Percentiles rank a stretch among this genome's conserved stretches.
These are phyloP conservation scores for Steinernema scapterisci DNA, from an alignment of 2,888 invertebrate species.

Conservation along the genomic window DNA sequence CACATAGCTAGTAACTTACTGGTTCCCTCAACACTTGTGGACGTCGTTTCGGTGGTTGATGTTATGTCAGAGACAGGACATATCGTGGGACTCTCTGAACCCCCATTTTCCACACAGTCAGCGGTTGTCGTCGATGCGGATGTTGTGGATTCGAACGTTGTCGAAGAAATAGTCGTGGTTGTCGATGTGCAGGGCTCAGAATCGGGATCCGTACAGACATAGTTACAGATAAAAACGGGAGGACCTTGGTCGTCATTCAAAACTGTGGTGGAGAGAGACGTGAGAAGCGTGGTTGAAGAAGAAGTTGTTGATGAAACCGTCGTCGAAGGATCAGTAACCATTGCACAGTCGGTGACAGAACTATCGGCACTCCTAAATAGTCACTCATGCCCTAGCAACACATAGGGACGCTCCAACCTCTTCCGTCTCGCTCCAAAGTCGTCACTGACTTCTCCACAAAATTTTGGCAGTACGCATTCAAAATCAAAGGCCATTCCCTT, in stretches of 20 bases:
- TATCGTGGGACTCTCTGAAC: background rate
- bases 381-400: no score
- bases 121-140: background rate
- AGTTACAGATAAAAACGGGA: background rate
- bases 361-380: background rate
- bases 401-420: background rate
- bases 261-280: background rate
- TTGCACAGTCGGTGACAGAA: background rate
- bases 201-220: background rate
- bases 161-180: background rate
- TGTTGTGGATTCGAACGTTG: background rate
- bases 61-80: background rate
- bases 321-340: background rate
- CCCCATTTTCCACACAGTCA: background rate
- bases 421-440: background rate
- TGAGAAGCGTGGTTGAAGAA: background rate
- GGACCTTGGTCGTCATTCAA: background rate
- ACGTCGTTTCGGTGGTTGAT: constrained; percentile 6
- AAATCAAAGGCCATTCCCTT: background rate
- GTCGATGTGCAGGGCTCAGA: background rate
- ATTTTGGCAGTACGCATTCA: background rate
- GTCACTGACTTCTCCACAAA: background rate
- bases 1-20: no score
- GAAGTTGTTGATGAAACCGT: background rate
- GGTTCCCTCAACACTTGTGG: background rate